A percentile compares a stretch with the other conserved stretches of the same genome.
These are phyloP conservation scores for Chloroclystis v-ata DNA, from an alignment of 2,888 invertebrate species.

Conservation along the genomic window DNA sequence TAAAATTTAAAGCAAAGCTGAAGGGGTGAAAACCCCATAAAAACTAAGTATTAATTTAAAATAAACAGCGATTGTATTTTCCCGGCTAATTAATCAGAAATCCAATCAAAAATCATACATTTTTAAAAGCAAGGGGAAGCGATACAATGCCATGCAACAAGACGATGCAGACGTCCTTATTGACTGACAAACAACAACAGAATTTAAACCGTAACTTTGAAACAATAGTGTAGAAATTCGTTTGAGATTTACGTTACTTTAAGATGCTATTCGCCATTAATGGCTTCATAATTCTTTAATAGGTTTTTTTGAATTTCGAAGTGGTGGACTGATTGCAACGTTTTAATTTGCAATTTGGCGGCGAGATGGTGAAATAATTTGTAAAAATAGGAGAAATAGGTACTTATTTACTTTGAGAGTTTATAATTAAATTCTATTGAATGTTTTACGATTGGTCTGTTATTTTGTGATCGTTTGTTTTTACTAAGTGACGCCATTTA, in stretches of 20 bases:
- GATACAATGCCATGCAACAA: conserved; percentile 33
- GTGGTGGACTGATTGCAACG: conserved; percentile 34
- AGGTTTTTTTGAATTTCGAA: conserved; percentile 37
- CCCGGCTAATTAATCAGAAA: conserved; percentile 49
- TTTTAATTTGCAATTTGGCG: conserved; percentile 28
- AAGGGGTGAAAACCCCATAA: conserved; percentile 4
- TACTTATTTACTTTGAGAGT: no score
- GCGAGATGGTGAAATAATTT: conserved; percentile 22
- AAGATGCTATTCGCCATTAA: conserved; percentile 16
- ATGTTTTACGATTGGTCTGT: no score
- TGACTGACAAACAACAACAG: conserved; percentile 8
- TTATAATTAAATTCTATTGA: no score
- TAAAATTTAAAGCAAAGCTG: background rate
- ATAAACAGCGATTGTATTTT: conserved; percentile 27
- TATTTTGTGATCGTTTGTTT: no score
- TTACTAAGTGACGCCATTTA: no score
- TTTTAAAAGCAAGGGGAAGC: conserved; percentile 48
- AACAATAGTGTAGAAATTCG: conserved; percentile 6
- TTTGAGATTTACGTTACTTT: background rate
- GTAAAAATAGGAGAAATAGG: conserved; percentile 12
- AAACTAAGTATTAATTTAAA: conserved; percentile 12
- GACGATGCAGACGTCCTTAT: conserved; percentile 43
- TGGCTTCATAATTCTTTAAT: conserved; percentile 41
- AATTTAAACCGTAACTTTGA: background rate
- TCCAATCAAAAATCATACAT: conserved; percentile 53